Evolutionary conservation across 2,888 invertebrate species (phyloP), one percentile per base, ranked within the genome.

Genomic region (Megalurothrips usitatus): DNA sequence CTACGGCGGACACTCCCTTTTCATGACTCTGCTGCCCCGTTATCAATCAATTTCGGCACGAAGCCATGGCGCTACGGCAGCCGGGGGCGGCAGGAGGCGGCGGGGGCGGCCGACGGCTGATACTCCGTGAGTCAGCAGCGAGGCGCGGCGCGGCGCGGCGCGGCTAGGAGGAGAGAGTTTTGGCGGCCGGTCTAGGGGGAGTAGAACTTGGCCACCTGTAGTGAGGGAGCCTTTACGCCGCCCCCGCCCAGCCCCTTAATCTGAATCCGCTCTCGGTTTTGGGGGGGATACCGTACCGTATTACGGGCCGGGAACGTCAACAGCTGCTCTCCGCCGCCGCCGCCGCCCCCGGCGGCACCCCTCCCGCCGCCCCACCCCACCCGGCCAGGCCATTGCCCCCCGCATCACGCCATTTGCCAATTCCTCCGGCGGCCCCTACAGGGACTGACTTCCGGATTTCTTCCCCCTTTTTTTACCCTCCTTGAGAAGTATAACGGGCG

Each of bases 381-480:
- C 26, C 68, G 23, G 6, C 23, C 23, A 68, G 68, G 23, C n/a
- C 68, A 63, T 63, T 63, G 63, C 68, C 23, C 68, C 52, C 19
- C 19, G 58, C 68, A 75, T 68, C 68, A 68, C 68, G 68, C 68
- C 26, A 75, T 26, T 75, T 75, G 68, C 68, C 68, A 75, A 75
- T 75, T 58, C 68, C 68, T 75, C 68, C 68, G 58, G 68, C 68
- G 68, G 58, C 23, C 68, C 68, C 26, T 75, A 26, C 23, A 75
- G 68, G 68, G 68, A 75, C 68, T 75, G 68, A 75, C 68, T 75
- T 75, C 68, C 68, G 68, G 68, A 75, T 75, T 75, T 75, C 68
- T 75, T 26, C 26, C 68, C 68, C 68, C 23, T 75, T 26, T 26
- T n/a, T n/a, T 58, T 58, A n/a, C 58, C 58, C 58, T 17, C 68